Conservation (phyloP, 2,113 vertebrate species). For the Xyliphius kryptos region DNA sequence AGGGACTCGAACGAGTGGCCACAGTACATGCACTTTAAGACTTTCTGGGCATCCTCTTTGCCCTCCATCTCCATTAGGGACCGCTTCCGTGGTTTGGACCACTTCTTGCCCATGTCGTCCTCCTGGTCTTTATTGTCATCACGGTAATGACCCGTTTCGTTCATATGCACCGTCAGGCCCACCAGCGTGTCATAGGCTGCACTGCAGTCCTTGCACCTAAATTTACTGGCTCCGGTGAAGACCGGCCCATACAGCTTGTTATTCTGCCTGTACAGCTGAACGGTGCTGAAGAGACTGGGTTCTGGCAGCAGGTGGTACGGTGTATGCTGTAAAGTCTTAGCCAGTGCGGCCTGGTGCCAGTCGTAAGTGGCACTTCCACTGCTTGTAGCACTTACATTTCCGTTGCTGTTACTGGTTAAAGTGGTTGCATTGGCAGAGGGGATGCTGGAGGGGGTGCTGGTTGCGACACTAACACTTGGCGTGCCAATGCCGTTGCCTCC, state of each 20-base stretch:
- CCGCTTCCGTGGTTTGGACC: constrained; percentile 95
- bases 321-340: constrained; percentile 94
- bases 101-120: constrained; percentile 84
- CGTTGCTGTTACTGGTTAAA: constrained; percentile 55
- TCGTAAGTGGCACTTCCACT: constrained; percentile 81
- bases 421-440: constrained; percentile 31
- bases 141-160: constrained; percentile 95
- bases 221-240: constrained; percentile 97
- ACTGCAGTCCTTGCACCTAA: constrained; percentile 97
- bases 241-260: constrained; percentile 97
- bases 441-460: constrained; percentile 55
- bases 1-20: constrained; percentile 96
- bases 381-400: constrained; percentile 56
- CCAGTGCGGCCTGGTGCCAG: constrained; percentile 96
- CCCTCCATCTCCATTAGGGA: constrained; percentile 99
- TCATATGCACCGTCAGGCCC: constrained; percentile 97
- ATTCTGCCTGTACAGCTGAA: constrained; percentile 96
- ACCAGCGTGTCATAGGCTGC: constrained; percentile 95
- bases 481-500: constrained; percentile 54
- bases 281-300: constrained; percentile 97
- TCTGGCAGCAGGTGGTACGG: constrained; percentile 91
- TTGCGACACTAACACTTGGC: constrained; percentile 50
- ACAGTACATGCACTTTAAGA: constrained; percentile 98
- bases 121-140: constrained; percentile 95
- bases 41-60: constrained; percentile 97